These are phyloP conservation scores for Notospermus geniculatus DNA, from an alignment of 1,140 invertebrate species.

Conservation along the genomic window DNA sequence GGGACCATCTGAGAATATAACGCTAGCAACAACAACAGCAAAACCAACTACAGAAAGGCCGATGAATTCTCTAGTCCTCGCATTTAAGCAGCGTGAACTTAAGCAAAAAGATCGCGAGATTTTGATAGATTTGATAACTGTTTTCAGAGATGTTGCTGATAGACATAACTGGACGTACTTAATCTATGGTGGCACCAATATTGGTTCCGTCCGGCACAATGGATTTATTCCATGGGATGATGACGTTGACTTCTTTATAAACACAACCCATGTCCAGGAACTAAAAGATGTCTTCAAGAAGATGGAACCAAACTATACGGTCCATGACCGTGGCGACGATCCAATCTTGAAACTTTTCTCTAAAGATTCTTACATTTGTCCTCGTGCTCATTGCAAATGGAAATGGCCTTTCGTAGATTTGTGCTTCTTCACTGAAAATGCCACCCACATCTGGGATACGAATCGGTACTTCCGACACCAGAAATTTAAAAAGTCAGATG, in stretches of 20 bases:
- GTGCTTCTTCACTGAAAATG: conserved; percentile 27
- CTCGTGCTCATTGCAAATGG: conserved; percentile 1
- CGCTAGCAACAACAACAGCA: no score
- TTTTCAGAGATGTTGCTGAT: conserved; percentile 1
- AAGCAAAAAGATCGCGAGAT: neutral
- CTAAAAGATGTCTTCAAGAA: no score
- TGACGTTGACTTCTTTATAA: conserved; percentile 24
- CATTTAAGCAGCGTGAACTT: no score
- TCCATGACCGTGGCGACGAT: no score
- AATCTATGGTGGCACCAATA: conserved; percentile 20
- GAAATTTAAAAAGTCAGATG: no score
- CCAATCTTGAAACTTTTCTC: no score
- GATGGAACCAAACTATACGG: no score
- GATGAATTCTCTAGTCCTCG: no score
- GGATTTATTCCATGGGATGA: conserved; percentile 31
- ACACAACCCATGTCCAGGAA: neutral
- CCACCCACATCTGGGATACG: conserved; percentile 20
- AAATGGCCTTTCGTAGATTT: conserved; percentile 31
- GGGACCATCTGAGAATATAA: no score
- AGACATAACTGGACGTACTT: conserved; percentile 20
- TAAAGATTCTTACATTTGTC: no score
- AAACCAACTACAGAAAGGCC: no score
- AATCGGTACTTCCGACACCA: no score
- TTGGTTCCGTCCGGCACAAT: conserved; percentile 24
- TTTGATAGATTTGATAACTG: neutral